These are phyloP conservation scores for Agrotis ipsilon DNA, from an alignment of 2,888 invertebrate genomes.

Conservation along the genomic window DNA sequence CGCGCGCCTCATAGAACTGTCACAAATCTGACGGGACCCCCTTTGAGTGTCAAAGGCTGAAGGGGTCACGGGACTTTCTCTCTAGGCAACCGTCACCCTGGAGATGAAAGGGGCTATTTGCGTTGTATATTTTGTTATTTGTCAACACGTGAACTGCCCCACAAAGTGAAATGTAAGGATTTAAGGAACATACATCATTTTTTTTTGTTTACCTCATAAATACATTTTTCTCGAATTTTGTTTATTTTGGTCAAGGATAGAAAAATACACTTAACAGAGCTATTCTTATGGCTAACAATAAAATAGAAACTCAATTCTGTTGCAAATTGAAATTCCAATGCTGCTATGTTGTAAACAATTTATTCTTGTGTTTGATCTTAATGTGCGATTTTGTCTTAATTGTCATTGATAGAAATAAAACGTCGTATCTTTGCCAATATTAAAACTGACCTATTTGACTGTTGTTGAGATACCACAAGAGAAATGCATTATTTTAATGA, in stretches of 20 bases:
- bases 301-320: slow-evolving; percentile 14
- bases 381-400: neutral
- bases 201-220: too few species aligned
- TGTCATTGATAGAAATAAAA: slow-evolving; percentile 10
- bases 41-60: too few species aligned
- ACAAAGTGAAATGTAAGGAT: too few species aligned
- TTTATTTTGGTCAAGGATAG: neutral
- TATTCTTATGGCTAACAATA: slow-evolving; percentile 3
- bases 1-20: too few species aligned
- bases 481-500: neutral
- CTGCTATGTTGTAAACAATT: slow-evolving; percentile 7
- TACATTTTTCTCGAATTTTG: neutral
- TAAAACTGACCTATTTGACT: neutral
- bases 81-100: too few species aligned
- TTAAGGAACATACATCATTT: too few species aligned
- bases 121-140: too few species aligned
- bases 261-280: neutral
- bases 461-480: neutral
- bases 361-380: slow-evolving; percentile 16
- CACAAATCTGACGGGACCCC: too few species aligned
- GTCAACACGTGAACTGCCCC: too few species aligned
- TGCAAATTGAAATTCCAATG: slow-evolving; percentile 1
- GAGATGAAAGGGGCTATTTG: too few species aligned
- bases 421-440: slow-evolving; percentile 10
- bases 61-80: too few species aligned